Base-by-base conservation (phyloP, 2,888 invertebrate species). In the Polia nebulosa region DNA sequence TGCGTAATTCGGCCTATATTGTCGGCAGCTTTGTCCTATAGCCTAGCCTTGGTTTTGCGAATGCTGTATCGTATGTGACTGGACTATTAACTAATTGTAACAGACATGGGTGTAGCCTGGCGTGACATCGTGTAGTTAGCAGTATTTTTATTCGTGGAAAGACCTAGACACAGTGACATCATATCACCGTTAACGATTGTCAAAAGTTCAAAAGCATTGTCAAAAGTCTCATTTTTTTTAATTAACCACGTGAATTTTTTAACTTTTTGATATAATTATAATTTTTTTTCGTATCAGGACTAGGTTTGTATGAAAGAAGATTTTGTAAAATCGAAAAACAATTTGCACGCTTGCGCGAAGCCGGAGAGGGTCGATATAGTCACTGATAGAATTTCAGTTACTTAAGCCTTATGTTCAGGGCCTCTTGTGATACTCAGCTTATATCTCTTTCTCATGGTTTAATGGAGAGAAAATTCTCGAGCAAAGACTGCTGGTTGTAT, bases 31-130 rank as follows among this genome's bases (percentile, higher is more conserved):
- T 47, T 61, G 34, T 57, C 27, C n/a, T 27, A 32, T n/a, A 44
- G 20, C 20, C 20, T 25, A 22, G 20, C 20, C 20, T 25, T 20
- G 20, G 41, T 7, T 44, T 76, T 22, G 53, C 52, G 44, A 60
- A 45, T 47, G 39, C 44, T 39, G 20, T 25, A 25, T 56, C 34
- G 49, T 64, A 60, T 73, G 78, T 47, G 78, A 55, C 34, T 29
- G 15, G 58, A 55, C 27, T 78, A 22, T 47, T 34, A 65, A 78
- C 27, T 29, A 61, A 78, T 73, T 45, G 49, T 61, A 52, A 11
- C 47, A 44, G n/a, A 44, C 29, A 44, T 39, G 45, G 41, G 36
- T 65, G 55, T 34, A 47, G 22, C 39, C 36, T 25, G 9, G 32
- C 41, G 36, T 65, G 73, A 32, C 64, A 45, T 25, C 15, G 22